These are phyloP conservation scores for Dromius quadrimaculatus DNA, from an alignment of 2,888 invertebrate species.

Conservation along the genomic window DNA sequence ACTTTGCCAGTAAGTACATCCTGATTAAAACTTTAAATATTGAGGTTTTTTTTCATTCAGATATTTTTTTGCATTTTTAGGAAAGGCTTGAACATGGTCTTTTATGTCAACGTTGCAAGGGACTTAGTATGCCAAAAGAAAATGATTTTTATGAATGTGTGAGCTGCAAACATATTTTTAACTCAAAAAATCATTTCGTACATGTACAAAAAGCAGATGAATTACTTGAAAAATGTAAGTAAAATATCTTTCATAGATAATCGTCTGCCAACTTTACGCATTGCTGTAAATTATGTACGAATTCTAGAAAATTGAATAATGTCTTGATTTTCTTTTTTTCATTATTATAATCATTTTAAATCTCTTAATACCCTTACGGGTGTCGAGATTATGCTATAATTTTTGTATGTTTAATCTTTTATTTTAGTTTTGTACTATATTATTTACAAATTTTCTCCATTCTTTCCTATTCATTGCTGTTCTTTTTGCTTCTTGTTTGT, in stretches of 20 bases:
- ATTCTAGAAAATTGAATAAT: conserved; percentile 44
- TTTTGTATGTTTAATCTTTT: too few species aligned
- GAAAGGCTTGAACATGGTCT: conserved; percentile 64
- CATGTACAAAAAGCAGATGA: conserved; percentile 59
- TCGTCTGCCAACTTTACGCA: conserved; percentile 29
- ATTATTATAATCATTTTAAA: too few species aligned
- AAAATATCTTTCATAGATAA: not conserved
- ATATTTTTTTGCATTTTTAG: conserved; percentile 59
- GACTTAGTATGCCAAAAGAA: conserved; percentile 58
- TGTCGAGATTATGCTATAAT: not conserved
- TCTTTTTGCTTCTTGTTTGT: too few species aligned
- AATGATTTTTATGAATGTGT: conserved; percentile 60
- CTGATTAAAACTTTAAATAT: conserved; percentile 18
- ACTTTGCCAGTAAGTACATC: conserved; percentile 50
- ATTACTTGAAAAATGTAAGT: conserved; percentile 60
- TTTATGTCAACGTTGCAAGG: conserved; percentile 65
- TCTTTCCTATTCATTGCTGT: too few species aligned
- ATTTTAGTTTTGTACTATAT: too few species aligned
- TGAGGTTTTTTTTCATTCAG: conserved; percentile 10
- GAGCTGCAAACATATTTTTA: conserved; percentile 59
- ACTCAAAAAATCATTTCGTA: conserved; percentile 51
- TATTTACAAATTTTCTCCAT: too few species aligned
- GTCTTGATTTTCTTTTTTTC: conserved; percentile 52
- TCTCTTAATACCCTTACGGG: too few species aligned
- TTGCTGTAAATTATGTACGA: conserved; percentile 53